Evolutionary conservation across 1,140 invertebrate species (phyloP).

Genomic region (Dysdera silvatica): DNA sequence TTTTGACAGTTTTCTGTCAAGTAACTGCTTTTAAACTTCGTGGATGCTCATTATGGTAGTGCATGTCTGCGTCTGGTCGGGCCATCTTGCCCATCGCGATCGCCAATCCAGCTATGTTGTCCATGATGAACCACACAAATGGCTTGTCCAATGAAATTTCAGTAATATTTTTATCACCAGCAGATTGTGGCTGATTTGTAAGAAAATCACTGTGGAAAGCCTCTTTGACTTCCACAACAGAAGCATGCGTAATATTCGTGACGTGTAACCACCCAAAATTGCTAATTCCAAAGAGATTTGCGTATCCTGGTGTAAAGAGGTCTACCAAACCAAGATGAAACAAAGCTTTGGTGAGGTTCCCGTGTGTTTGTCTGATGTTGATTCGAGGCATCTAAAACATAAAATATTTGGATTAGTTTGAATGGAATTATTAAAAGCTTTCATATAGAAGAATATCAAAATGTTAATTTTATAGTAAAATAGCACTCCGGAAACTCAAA

Average conservation of each 20-base stretch:
- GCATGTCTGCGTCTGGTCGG: not conserved
- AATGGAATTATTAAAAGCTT: too few relatives aligned
- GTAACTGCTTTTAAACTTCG: too few relatives aligned
- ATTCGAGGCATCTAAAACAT: conserved; percentile 32
- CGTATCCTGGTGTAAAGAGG: conserved; percentile 33
- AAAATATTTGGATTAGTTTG: too few relatives aligned
- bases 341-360: conserved; percentile 27
- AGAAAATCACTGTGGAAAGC: too few relatives aligned
- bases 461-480: too few relatives aligned
- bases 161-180: too few relatives aligned
- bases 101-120: conserved; percentile 34
- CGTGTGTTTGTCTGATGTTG: conserved; percentile 23
- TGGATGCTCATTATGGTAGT: too few relatives aligned
- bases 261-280: conserved; percentile 35
- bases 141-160: conserved; percentile 34
- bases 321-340: conserved; percentile 30
- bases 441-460: too few relatives aligned
- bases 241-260: conserved; percentile 34
- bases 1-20: too few relatives aligned
- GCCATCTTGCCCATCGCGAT: conserved; percentile 36
- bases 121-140: conserved; percentile 36
- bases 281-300: conserved; percentile 32
- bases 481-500: too few relatives aligned
- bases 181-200: too few relatives aligned
- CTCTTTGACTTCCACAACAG: conserved; percentile 29